Base-by-base conservation (phyloP, 2,113 vertebrate genomes). In the Otocyon megalotis region DNA sequence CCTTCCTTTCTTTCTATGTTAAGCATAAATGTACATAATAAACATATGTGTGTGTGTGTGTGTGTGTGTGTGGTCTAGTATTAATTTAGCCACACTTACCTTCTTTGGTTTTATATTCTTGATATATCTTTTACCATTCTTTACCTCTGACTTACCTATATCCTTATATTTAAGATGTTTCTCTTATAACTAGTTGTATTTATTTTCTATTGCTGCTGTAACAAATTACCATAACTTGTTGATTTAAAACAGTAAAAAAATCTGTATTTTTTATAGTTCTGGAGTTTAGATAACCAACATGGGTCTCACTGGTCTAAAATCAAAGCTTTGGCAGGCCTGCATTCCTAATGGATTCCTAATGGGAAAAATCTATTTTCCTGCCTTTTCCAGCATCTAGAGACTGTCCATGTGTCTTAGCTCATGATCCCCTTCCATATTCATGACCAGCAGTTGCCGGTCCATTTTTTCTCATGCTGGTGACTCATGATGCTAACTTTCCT, bases 31-130 rank as follows among this genome's bases (percentile, higher is more conserved):
- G 28, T 76, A 48, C 48, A 26, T 76, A 43, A 43, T 43, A 43
- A 43, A 43, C 43, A 1, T 6, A 5, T 43, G 6, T 43, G 43
- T 43, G 43, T 43, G 43, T 43, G 43, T 43, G 43, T 43, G 43
- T 43, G 43, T 43, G 43, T 43, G 1, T 43, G 43, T 43, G 43
- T 43, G 43, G 43, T 43, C 43, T 43, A 35, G 5, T 48, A 19
- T 74, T 88, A 37, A 48, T 32, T 56, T 28, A 79, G 48, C 32
- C 37, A 80, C 16, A 93, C 30, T 30, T 80, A 17, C 32, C 74
- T 84, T 63, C 15, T 89, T 85, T 92, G 24, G 11, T 81, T 84
- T 24, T 79, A 37, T 91, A 91, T 88, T 43, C 50, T 93, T 86
- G 54, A 62, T 48, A 11, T 58, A 67, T 48, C 8, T 80, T 80